A percentile compares a stretch with the other conserved stretches of the same genome.
Conservation (phyloP, 2,113 vertebrate species). For the Actinemys pallida region DNA sequence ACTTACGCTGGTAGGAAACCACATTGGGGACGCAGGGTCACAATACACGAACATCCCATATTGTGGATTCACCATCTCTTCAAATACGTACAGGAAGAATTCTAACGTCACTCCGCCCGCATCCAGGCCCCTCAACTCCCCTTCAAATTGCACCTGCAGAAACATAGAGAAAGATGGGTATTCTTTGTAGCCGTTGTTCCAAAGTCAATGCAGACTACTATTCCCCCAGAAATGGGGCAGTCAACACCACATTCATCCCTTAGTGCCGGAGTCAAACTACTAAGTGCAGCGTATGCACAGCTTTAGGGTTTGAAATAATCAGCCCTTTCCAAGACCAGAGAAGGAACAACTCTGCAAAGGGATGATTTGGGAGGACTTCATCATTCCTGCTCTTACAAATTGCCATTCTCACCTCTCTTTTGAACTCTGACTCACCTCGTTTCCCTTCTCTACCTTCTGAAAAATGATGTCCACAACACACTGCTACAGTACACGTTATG, state of each 20-base stretch:
- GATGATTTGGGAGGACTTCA: not conserved
- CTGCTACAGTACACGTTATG: not conserved
- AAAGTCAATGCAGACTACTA: not conserved
- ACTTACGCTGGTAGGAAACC: slow-evolving; percentile 84
- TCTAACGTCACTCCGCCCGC: slow-evolving; percentile 71
- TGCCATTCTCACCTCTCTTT: not conserved
- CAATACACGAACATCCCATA: slow-evolving; percentile 78
- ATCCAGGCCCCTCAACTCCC: slow-evolving; percentile 36
- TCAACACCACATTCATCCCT: not conserved
- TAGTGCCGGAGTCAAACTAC: not conserved
- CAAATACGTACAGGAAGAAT: slow-evolving; percentile 80
- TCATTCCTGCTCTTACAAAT: not conserved
- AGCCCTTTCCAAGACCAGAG: not conserved
- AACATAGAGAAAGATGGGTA: not conserved
- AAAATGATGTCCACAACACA: not conserved
- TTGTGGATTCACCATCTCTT: slow-evolving; percentile 74
- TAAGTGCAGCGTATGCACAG: not conserved
- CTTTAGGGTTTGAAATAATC: not conserved
- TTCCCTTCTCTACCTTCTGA: not conserved
- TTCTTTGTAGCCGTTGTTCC: not conserved
- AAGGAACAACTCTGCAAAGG: not conserved
- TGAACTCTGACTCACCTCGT: too few species aligned
- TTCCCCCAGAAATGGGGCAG: not conserved
- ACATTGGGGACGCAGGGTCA: slow-evolving; percentile 71
- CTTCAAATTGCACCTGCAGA: slow-evolving; percentile 80